phyloP scores from a whole-genome alignment of 2,113 vertebrate species.

The pig (Sus scrofa) region T2T-Sscrofa CM000817.6:10072001-10072500 shows the following conservation, averaged over 20 bases:
- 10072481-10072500: slow-evolving; percentile 66
- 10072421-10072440: slow-evolving; percentile 76
- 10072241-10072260: slow-evolving; percentile 63
- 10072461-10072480: not conserved
- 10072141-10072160: slow-evolving; percentile 87
- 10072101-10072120: slow-evolving; percentile 87
- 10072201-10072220: not conserved
- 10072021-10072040: slow-evolving; percentile 87
- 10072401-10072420: slow-evolving; percentile 35
- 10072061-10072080: slow-evolving; percentile 84
- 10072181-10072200: not conserved
- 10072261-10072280: not conserved
- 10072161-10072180: slow-evolving; percentile 83
- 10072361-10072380: not conserved
- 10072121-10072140: slow-evolving; percentile 88
- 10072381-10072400: not conserved
- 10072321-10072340: not conserved
- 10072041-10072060: slow-evolving; percentile 85
- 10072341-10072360: not conserved
- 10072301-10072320: not conserved
- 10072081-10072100: slow-evolving; percentile 88
- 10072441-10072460: not conserved
- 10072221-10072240: not conserved
- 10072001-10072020: slow-evolving; percentile 89
- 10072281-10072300: slow-evolving; percentile 47